Evolutionary conservation across 1,140 invertebrate species (phyloP), one percentile per base, ranked within the genome.

Genomic region (Meloidogyne chitwoodi): DNA sequence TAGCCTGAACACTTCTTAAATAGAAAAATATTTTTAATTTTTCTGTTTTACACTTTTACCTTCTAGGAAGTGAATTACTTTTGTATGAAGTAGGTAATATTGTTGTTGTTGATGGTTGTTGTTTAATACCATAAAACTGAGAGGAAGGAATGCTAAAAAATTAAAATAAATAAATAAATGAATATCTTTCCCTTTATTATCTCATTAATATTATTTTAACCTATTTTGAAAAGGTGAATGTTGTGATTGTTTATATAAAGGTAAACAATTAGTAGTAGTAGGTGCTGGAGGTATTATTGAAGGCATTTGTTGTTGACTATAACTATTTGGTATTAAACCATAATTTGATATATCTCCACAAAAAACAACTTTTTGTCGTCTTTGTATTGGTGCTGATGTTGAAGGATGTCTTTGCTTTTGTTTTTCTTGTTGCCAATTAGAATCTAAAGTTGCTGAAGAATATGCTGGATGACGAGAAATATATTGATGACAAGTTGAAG

Each of bases 361-460:
- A 41, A 56, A 16, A 73, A 41, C 70, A 22, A 73, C 61, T 31
- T 31, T 56, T 24, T 73, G 70, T 14, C 70, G n/a, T 22, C 70
- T 29, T 26, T 66, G 64, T 19, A 66, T 26, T n/a, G 62, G 62
- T 14, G 62, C 64, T 19, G 73, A 75, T 16, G 62, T 19, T 5
- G 73, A 75, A 19, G 73, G 73, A 31, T 63, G 68, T 24, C 75
- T 56, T 56, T 56, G 44, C 44, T 48, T 2, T n/a, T 48, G 19
- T 56, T 56, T 56, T n/a, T 56, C 48, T 22, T 56, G 48, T 22
- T 56, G 48, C 48, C 48, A 56, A 56, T 19, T 19, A 56, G 48
- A 44, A 61, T 77, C 77, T 61, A 78, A 56, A 1, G 78, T 77
- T 27, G 62, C 77, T 44, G 78, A 77, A 16, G 76, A 62, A 68